phyloP scores from a whole-genome alignment of 2,888 invertebrate species.

The Sericinus montela region DNA sequence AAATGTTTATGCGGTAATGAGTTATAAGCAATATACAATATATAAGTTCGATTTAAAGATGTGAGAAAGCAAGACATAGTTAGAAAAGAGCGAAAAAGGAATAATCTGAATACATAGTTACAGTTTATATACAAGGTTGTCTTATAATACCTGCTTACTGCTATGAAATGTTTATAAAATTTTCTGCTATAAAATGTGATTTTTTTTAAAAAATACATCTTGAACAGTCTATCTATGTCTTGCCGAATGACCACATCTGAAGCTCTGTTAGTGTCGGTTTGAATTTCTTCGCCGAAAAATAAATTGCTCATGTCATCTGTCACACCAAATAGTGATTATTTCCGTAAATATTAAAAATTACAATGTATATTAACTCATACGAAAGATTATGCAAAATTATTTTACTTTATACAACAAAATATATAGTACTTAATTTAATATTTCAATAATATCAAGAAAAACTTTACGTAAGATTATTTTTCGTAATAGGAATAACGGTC shows the following conservation, averaged over 20 bases:
- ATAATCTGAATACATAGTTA: constrained; percentile 39
- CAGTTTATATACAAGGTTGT: constrained; percentile 28
- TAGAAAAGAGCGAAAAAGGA: constrained; percentile 57
- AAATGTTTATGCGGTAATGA: constrained; percentile 17
- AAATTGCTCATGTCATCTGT: constrained; percentile 23
- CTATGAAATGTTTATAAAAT: constrained; percentile 24
- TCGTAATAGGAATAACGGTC: too few relatives aligned
- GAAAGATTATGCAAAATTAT: too few relatives aligned
- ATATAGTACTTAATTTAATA: too few relatives aligned
- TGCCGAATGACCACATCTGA: constrained; percentile 75
- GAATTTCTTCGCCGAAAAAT: constrained; percentile 23
- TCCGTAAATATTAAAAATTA: too few relatives aligned
- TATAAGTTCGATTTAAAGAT: constrained; percentile 31
- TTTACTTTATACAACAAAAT: too few relatives aligned
- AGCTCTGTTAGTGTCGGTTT: constrained; percentile 59
- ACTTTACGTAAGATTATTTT: too few relatives aligned
- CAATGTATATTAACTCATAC: too few relatives aligned
- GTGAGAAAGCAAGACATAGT: constrained; percentile 78
- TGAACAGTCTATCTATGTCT: constrained; percentile 61
- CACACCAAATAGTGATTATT: constrained; percentile 32
- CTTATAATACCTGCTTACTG: constrained; percentile 50
- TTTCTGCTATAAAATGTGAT: too few relatives aligned
- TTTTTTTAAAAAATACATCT: too few relatives aligned
- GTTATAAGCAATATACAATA: constrained; percentile 25
- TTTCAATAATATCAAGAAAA: too few relatives aligned